Evolutionary conservation across 2,113 vertebrate genomes (phyloP).

Genomic region (Calypte anna): DNA sequence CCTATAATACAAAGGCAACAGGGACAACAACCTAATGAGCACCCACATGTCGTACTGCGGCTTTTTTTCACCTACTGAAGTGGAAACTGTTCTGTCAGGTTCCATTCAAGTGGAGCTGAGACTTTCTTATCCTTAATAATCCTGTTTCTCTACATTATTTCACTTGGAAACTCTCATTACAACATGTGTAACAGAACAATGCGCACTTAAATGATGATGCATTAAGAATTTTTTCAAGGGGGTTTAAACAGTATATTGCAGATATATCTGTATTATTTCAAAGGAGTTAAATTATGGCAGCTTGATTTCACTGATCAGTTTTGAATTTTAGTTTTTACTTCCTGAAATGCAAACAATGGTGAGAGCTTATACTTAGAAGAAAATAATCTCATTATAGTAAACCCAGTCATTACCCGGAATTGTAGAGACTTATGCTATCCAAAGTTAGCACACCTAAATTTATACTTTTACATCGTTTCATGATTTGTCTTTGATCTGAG

Average conservation of each 20-base stretch:
- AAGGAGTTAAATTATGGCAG: background rate
- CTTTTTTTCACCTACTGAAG: background rate
- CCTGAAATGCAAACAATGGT: background rate
- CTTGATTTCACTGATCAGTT: background rate
- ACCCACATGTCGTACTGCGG: rapidly evolving
- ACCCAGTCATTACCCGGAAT: no score
- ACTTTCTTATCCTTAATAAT: background rate
- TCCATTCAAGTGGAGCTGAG: background rate
- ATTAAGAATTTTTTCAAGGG: background rate
- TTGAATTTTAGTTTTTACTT: background rate
- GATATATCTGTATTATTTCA: background rate
- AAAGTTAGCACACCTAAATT: background rate
- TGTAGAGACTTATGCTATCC: background rate
- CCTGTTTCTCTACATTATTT: background rate
- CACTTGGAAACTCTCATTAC: background rate
- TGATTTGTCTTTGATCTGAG: background rate
- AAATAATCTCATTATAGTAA: no score
- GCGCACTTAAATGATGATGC: background rate
- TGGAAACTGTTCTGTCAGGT: background rate
- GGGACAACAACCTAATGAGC: rapidly evolving
- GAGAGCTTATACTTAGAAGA: no score
- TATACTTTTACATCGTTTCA: background rate
- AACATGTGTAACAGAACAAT: background rate
- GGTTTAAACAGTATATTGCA: background rate
- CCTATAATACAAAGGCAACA: background rate